phyloP scores from a whole-genome alignment of 2,888 invertebrate genomes.

The Steinernema hermaphroditum region DNA sequence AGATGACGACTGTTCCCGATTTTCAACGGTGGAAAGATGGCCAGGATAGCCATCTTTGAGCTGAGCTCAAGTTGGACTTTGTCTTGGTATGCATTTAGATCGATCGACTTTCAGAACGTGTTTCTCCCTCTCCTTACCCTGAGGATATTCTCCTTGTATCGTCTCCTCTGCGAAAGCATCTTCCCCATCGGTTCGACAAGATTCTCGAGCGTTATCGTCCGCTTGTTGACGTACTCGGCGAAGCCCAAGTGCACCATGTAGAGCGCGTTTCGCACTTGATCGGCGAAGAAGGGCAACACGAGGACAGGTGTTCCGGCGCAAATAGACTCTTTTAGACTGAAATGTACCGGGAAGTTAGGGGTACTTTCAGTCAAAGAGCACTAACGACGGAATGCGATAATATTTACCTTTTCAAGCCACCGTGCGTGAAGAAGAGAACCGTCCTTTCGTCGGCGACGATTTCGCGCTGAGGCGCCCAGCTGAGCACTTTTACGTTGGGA shows the following conservation, averaged over 20 bases:
- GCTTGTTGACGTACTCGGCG: conserved; percentile 48
- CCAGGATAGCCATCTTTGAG: no score
- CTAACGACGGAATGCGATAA: no score
- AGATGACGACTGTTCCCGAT: no score
- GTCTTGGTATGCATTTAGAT: no score
- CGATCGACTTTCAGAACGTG: neutral
- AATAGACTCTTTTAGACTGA: conserved; percentile 48
- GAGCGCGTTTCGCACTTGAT: conserved; percentile 48
- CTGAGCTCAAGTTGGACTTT: no score
- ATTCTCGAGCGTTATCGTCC: neutral
- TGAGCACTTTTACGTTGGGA: conserved; percentile 41
- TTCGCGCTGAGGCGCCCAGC: conserved; percentile 54
- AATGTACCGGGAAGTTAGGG: no score
- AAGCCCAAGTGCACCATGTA: conserved; percentile 43
- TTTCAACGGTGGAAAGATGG: no score
- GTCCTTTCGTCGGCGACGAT: conserved; percentile 49
- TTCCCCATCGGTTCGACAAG: neutral
- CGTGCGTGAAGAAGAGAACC: conserved; percentile 50
- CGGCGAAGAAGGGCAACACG: conserved; percentile 50
- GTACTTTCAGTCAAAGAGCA: no score
- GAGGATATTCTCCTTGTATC: neutral
- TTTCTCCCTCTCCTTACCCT: neutral
- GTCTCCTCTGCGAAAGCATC: neutral
- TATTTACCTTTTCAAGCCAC: conserved; percentile 52
- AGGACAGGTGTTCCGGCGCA: conserved; percentile 48